phyloP scores from a whole-genome alignment of 2,797 vertebrate genomes.

The Syndactyla subalaris region DNA sequence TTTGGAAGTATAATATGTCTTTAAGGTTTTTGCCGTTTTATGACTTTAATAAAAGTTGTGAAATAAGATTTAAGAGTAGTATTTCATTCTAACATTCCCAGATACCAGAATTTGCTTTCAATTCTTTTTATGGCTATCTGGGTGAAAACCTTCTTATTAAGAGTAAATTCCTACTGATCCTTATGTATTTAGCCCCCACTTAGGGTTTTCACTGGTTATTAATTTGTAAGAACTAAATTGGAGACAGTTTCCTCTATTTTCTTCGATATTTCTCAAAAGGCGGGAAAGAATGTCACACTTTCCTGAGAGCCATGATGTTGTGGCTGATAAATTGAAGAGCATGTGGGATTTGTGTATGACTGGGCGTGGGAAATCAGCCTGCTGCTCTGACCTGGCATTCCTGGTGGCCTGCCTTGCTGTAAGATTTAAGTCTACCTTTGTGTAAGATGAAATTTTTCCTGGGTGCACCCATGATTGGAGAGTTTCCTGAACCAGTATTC shows the following conservation, averaged over 20 bases:
- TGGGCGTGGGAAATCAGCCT: neutral
- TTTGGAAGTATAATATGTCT: neutral
- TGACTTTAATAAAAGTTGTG: conserved; percentile 32
- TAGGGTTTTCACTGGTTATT: neutral
- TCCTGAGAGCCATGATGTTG: neutral
- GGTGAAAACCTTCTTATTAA: conserved; percentile 31
- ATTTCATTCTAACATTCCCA: conserved; percentile 2
- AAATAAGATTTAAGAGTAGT: conserved; percentile 23
- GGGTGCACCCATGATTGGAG: neutral
- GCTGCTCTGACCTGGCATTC: neutral
- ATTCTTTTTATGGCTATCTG: conserved; percentile 25
- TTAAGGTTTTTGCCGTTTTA: conserved; percentile 10
- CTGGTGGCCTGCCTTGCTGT: neutral
- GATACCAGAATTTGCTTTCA: conserved; percentile 26
- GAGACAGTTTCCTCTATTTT: conserved; percentile 33
- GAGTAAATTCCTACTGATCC: conserved; percentile 9
- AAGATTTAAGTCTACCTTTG: neutral
- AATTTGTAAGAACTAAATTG: conserved; percentile 29
- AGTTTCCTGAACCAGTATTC: neutral
- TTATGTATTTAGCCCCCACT: neutral
- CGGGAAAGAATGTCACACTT: conserved; percentile 8
- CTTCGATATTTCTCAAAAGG: conserved; percentile 2
- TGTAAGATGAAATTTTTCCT: neutral
- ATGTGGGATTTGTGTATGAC: neutral
- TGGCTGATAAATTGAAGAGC: neutral